These are phyloP conservation scores for Daphoenositta chrysoptera DNA, from an alignment of 2,113 vertebrate genomes.

Conservation along the genomic window DNA sequence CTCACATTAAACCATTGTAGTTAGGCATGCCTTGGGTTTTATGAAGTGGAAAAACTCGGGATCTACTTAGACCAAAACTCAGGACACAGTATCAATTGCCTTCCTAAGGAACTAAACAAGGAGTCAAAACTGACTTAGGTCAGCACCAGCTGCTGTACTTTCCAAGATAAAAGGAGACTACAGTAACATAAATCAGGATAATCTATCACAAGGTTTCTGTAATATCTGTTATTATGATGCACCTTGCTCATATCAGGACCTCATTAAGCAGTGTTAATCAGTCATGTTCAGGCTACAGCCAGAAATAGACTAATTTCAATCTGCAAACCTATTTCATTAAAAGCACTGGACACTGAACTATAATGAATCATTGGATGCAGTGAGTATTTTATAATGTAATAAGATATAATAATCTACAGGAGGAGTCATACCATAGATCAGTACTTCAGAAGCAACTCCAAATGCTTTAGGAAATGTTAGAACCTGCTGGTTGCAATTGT, in stretches of 20 bases:
- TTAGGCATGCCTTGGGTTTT: not conserved
- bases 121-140: not conserved
- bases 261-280: not conserved
- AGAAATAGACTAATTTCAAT: not conserved
- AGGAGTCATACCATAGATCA: not conserved
- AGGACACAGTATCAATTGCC: not conserved
- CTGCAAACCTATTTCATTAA: not conserved
- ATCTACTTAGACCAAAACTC: not conserved
- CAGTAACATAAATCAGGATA: not conserved
- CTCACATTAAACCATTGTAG: not conserved
- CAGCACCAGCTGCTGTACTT: not conserved
- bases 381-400: not conserved
- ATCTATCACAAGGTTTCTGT: not conserved
- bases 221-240: not conserved
- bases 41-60: not conserved
- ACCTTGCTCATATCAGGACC: not conserved
- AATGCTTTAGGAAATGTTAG: not conserved
- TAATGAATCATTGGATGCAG: not conserved
- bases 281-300: not conserved
- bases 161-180: not conserved
- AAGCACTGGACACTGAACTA: not conserved
- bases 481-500: not conserved
- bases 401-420: not conserved
- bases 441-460: not conserved
- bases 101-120: not conserved